These are phyloP conservation scores for Laticauda laticaudata DNA, from an alignment of 2,113 vertebrate species.

Conservation along the genomic window DNA sequence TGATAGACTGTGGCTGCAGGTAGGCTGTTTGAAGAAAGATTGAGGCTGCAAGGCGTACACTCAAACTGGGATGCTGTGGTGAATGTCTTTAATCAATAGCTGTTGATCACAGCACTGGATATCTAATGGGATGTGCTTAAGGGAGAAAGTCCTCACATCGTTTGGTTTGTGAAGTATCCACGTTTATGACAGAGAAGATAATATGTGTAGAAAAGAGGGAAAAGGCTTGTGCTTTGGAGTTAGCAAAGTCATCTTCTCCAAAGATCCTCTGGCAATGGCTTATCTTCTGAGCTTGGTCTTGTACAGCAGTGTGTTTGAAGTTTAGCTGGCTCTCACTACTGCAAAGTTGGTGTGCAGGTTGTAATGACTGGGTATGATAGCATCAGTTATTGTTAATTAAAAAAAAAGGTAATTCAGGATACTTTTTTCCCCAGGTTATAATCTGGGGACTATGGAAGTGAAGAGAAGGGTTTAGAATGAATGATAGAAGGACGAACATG, in stretches of 20 bases:
- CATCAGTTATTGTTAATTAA: background rate
- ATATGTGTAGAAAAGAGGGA: background rate
- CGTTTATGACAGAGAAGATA: background rate
- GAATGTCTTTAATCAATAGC: background rate
- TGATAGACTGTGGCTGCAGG: background rate
- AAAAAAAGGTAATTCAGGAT: background rate
- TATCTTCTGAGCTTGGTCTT: background rate
- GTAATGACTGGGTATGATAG: background rate
- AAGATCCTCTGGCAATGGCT: background rate
- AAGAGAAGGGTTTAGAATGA: background rate
- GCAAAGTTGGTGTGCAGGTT: background rate
- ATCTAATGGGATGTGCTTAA: background rate
- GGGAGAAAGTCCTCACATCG: background rate
- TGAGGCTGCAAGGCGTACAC: background rate
- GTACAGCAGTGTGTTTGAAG: background rate
- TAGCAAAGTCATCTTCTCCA: background rate
- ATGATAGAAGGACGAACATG: background rate
- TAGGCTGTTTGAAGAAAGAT: constrained; percentile 3
- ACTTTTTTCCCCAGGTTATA: background rate
- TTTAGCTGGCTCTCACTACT: background rate
- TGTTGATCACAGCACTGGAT: background rate
- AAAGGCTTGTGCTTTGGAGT: background rate
- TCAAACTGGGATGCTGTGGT: background rate
- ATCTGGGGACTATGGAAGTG: background rate
- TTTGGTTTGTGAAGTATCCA: background rate